These are phyloP conservation scores for Cebus imitator DNA, from an alignment of 2,113 vertebrate genomes.

Conservation along the genomic window DNA sequence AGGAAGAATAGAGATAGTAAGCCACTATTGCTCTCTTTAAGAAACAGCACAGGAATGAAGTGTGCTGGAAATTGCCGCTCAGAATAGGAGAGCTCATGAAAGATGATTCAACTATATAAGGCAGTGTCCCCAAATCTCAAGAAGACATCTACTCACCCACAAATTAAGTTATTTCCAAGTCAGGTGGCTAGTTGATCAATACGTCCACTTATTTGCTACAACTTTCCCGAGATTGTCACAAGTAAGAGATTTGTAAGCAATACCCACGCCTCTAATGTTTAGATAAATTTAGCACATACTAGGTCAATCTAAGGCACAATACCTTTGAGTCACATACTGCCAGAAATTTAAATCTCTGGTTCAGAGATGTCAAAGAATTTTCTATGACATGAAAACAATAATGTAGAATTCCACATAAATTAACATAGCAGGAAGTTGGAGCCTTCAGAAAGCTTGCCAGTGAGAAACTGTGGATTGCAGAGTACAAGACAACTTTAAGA, in stretches of 20 bases:
- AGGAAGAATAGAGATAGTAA: background rate
- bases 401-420: background rate
- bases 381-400: background rate
- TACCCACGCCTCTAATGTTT: background rate
- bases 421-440: background rate
- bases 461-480: background rate
- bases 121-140: background rate
- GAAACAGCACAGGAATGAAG: background rate
- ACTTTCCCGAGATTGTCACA: background rate
- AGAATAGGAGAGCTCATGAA: background rate
- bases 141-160: too few species aligned
- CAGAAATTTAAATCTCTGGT: background rate
- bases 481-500: background rate
- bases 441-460: background rate
- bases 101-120: background rate
- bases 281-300: background rate
- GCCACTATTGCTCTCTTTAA: background rate
- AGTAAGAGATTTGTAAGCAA: background rate
- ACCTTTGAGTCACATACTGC: background rate
- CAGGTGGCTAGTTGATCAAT: background rate
- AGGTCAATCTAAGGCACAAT: background rate
- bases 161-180: background rate
- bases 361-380: background rate
- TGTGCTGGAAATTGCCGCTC: background rate
- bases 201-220: background rate